Percentiles rank a stretch among this genome's conserved stretches.
Evolutionary conservation across 2,888 invertebrate species (phyloP).

Genomic region (Metellina segmentata): DNA sequence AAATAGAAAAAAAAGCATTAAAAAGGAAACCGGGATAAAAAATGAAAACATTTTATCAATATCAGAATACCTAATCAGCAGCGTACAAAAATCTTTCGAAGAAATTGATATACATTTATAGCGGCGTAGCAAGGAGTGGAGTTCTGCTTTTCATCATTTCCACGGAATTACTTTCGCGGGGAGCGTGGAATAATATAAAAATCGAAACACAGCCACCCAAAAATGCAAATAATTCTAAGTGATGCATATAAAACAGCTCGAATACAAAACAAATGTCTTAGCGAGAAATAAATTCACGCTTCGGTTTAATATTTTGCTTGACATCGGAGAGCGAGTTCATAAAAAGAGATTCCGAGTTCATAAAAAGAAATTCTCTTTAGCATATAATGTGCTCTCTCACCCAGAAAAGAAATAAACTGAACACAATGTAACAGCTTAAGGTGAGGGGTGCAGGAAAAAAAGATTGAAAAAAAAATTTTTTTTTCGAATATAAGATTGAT

Average conservation of each 20-base stretch:
- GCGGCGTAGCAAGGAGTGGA: neutral
- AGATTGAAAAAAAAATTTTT: neutral
- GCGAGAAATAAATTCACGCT: conserved; percentile 25
- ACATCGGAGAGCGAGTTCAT: neutral
- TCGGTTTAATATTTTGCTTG: conserved; percentile 30
- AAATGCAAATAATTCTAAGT: conserved; percentile 43
- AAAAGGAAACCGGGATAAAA: neutral
- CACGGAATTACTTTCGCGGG: conserved; percentile 25
- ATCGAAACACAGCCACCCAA: neutral
- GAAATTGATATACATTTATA: conserved; percentile 29
- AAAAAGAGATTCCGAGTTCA: neutral
- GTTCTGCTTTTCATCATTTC: conserved; percentile 37
- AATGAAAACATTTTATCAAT: neutral
- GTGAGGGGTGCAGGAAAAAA: neutral
- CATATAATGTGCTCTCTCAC: conserved; percentile 17
- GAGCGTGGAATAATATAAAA: neutral
- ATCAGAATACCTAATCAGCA: conserved; percentile 17
- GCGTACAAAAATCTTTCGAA: conserved; percentile 15
- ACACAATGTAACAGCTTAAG: neutral
- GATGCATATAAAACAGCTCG: conserved; percentile 7
- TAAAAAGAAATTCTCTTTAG: neutral
- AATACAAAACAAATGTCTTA: conserved; percentile 11
- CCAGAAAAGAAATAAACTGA: neutral
- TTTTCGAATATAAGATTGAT: neutral
- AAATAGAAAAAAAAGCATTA: too few species aligned